phyloP scores from a whole-genome alignment of 1,140 invertebrate genomes.

The Trinorchestia longiramus region DNA sequence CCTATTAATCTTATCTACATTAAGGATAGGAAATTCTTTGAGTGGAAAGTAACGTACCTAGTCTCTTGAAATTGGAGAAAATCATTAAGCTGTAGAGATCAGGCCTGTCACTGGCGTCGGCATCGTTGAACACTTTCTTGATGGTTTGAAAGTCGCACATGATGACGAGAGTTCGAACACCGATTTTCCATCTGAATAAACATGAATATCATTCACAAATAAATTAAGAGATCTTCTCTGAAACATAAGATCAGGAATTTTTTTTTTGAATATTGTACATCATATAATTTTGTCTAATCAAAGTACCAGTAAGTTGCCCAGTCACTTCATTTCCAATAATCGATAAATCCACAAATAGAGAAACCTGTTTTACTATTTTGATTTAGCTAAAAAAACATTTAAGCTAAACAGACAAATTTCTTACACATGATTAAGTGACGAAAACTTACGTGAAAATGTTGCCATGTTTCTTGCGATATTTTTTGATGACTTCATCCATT shows the following conservation, averaged over 20 bases:
- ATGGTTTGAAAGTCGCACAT: slow-evolving; percentile 31
- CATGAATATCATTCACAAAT: neutral
- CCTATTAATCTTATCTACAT: no score
- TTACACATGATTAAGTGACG: neutral
- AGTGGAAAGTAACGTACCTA: neutral
- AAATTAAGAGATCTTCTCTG: neutral
- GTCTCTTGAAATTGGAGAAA: neutral
- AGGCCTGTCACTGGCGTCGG: neutral
- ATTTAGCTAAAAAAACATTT: neutral
- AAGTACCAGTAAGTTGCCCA: no score
- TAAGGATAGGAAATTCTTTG: no score
- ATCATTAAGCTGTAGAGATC: slow-evolving; percentile 1
- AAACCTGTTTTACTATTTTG: no score
- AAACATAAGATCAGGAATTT: neutral
- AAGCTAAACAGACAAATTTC: neutral
- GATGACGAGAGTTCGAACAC: neutral
- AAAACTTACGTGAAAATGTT: slow-evolving; percentile 47
- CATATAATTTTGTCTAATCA: no score
- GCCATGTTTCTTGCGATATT: slow-evolving; percentile 31
- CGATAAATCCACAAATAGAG: no score
- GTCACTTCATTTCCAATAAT: no score
- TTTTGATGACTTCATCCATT: slow-evolving; percentile 28
- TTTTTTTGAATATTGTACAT: no score
- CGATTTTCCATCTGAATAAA: slow-evolving; percentile 31
- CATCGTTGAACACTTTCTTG: slow-evolving; percentile 37